Conservation (phyloP, 2,888 invertebrate species). For the Leptinotarsa haldemani region DNA sequence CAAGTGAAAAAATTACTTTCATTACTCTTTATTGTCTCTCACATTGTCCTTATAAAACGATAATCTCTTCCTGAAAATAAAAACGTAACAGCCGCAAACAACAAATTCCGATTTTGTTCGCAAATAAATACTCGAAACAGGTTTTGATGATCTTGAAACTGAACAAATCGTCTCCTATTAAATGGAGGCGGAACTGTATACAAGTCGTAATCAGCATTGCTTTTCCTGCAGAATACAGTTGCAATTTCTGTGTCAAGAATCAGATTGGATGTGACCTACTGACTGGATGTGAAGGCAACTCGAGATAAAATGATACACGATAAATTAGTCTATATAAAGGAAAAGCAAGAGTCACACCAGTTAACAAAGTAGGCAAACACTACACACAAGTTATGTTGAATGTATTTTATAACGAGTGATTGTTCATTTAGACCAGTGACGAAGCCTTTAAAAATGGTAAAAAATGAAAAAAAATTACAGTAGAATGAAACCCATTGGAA, state of each 20-base stretch:
- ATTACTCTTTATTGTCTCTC: too few relatives aligned
- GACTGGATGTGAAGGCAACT: background rate
- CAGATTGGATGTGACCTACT: background rate
- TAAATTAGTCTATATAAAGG: background rate
- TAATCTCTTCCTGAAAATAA: too few relatives aligned
- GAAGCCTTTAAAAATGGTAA: too few relatives aligned
- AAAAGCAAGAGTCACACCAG: background rate
- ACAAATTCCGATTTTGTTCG: too few relatives aligned
- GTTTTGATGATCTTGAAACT: background rate
- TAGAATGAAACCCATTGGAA: too few relatives aligned
- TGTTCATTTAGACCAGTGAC: too few relatives aligned
- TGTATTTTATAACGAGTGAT: background rate
- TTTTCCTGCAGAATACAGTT: background rate
- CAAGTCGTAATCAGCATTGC: background rate
- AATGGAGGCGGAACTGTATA: background rate
- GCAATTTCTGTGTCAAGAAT: constrained; percentile 6
- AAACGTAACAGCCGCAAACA: too few relatives aligned
- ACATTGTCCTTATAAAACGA: too few relatives aligned
- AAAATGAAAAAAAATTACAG: too few relatives aligned
- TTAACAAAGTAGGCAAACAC: background rate
- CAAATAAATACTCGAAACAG: background rate
- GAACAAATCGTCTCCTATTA: background rate
- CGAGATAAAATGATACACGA: background rate
- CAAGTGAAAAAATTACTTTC: too few relatives aligned
- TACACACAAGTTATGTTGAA: background rate